Evolutionary conservation across 2,113 vertebrate genomes (phyloP).

Genomic region (Leucopsar rothschildi): DNA sequence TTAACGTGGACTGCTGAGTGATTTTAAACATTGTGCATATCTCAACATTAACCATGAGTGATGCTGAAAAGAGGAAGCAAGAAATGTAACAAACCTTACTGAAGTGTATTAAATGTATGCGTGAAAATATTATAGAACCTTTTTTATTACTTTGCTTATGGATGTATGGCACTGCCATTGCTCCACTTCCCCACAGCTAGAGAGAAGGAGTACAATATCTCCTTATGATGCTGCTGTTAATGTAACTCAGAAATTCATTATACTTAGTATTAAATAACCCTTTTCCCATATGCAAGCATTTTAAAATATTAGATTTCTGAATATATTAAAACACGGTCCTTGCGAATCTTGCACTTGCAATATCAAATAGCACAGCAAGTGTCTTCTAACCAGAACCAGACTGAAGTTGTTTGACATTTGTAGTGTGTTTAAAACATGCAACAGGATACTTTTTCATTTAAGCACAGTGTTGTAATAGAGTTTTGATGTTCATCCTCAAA

Average conservation of each 20-base stretch:
- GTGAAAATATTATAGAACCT: neutral
- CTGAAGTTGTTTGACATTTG: neutral
- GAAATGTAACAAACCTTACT: neutral
- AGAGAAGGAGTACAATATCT: neutral
- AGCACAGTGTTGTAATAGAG: neutral
- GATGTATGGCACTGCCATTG: neutral
- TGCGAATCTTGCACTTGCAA: neutral
- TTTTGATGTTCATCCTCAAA: neutral
- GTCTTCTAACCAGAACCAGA: neutral
- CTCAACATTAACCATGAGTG: neutral
- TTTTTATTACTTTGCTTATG: neutral
- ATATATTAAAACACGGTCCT: neutral
- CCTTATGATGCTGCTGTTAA: neutral
- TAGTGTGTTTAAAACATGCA: neutral
- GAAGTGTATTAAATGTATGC: neutral
- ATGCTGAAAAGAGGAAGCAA: neutral
- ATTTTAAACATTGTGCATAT: neutral
- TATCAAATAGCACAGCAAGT: neutral
- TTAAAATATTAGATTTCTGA: neutral
- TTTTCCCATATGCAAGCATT: neutral
- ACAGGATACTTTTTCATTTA: neutral
- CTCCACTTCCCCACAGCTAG: neutral
- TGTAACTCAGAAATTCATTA: constrained; percentile 7
- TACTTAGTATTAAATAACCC: neutral
- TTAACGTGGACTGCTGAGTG: neutral